Evolutionary conservation across 2,113 vertebrate species (phyloP).

Genomic region (Sinocyclocheilus anshuiensis): DNA sequence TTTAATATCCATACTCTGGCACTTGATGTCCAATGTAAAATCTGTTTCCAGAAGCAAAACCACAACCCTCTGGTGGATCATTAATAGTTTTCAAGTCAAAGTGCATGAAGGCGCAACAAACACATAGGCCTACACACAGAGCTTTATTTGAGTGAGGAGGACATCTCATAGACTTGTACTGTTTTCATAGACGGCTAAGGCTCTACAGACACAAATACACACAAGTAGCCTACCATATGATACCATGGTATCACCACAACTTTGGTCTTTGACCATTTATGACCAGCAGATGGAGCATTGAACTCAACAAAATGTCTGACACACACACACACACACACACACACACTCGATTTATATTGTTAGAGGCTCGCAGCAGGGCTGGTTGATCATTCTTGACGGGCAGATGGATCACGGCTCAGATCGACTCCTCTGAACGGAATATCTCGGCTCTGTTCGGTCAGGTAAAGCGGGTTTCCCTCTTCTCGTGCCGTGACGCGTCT

Average conservation of each 20-base stretch:
- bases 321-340: neutral
- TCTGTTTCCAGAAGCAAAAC: neutral
- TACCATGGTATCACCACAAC: neutral
- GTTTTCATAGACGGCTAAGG: neutral
- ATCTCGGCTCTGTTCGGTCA: neutral
- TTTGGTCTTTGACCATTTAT: neutral
- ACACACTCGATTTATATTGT: neutral
- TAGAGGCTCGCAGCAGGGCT: neutral
- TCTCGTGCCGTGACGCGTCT: neutral
- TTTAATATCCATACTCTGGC: neutral
- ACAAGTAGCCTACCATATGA: no score
- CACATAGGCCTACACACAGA: neutral
- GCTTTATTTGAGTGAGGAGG: neutral
- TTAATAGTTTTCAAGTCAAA: neutral
- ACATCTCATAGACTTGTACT: neutral
- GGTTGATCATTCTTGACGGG: neutral
- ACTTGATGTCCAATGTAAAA: neutral
- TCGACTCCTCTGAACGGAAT: slow-evolving; percentile 10
- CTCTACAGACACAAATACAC: no score
- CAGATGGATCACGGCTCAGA: neutral
- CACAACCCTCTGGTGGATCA: neutral
- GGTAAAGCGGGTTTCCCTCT: slow-evolving; percentile 20
- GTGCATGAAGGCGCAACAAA: neutral
- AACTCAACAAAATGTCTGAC: neutral
- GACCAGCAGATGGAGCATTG: slow-evolving; percentile 31